Percentiles rank a stretch among this genome's conserved stretches.
phyloP scores from a whole-genome alignment of 2,797 vertebrate species.

The Betta splendens region DNA sequence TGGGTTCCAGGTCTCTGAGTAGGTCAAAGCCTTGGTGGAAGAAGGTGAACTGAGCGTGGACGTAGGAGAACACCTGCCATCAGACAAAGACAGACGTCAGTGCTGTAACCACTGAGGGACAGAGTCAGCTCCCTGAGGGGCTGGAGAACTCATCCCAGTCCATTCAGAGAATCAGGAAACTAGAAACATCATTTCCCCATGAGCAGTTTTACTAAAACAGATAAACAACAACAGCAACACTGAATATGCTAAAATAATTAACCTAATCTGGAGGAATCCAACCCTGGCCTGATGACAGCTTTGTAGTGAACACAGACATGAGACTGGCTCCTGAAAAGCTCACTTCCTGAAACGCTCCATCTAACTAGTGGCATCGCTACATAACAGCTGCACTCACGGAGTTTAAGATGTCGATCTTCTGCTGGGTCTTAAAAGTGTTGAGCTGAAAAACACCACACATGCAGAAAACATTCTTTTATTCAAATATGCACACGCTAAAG shows the following conservation, averaged over 20 bases:
- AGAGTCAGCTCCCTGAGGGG: not conserved
- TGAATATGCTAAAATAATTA: too few species aligned
- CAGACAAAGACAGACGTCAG: not conserved
- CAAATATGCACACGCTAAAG: not conserved
- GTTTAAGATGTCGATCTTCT: constrained; percentile 80
- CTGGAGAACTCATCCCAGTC: not conserved
- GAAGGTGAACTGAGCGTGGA: constrained; percentile 84
- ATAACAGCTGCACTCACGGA: constrained; percentile 68
- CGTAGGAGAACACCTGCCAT: constrained; percentile 79
- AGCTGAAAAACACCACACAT: constrained; percentile 59
- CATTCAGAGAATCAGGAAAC: not conserved
- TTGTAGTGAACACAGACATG: too few species aligned
- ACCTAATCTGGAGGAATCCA: too few species aligned
- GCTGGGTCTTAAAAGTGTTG: constrained; percentile 80
- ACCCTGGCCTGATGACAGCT: too few species aligned
- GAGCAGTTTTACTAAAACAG: too few species aligned
- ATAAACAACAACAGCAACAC: too few species aligned
- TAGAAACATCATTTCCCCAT: too few species aligned
- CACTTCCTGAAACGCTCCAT: not conserved
- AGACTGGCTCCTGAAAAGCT: too few species aligned
- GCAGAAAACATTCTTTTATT: not conserved
- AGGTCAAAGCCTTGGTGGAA: constrained; percentile 84
- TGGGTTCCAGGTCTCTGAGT: constrained; percentile 79
- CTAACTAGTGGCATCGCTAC: not conserved
- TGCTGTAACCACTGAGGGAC: not conserved